These are phyloP conservation scores for Callospermophilus lateralis DNA, from an alignment of 2,113 vertebrate genomes.

Conservation along the genomic window DNA sequence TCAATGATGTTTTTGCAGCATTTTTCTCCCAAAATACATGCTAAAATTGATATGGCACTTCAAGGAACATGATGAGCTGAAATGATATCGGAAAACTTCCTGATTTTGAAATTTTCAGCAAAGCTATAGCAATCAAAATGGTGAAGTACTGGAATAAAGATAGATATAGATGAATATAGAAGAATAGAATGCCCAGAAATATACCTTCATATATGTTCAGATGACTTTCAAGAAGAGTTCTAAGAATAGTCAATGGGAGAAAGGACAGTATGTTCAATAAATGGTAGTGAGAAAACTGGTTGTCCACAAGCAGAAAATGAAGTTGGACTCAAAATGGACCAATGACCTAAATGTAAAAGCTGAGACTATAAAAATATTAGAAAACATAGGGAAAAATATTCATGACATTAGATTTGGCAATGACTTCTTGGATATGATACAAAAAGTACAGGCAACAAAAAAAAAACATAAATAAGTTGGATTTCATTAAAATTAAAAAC, in stretches of 20 bases:
- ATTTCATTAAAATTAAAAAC: not conserved
- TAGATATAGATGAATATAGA: not conserved
- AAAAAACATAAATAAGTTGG: not conserved
- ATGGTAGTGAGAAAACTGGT: not conserved
- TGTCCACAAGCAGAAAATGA: not conserved
- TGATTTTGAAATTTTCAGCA: constrained; percentile 35
- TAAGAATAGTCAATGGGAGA: not conserved
- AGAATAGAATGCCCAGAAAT: not conserved
- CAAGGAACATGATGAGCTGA: not conserved
- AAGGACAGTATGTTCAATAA: not conserved
- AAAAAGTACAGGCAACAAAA: not conserved
- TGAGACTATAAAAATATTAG: not conserved
- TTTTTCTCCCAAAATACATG: not conserved
- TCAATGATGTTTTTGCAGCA: not conserved
- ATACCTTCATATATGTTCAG: not conserved
- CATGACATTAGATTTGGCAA: not conserved
- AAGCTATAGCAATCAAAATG: constrained; percentile 12
- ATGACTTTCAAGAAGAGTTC: not conserved
- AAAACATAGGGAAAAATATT: not conserved
- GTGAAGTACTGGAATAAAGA: not conserved
- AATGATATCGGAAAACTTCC: not conserved
- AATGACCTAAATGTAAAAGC: not conserved
- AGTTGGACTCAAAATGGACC: not conserved
- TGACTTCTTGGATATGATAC: not conserved
- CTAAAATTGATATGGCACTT: not conserved